Evolutionary conservation across 2,797 vertebrate species (phyloP), one percentile per base, ranked within the genome.

Genomic region (Sebastes kiyomatsui): DNA sequence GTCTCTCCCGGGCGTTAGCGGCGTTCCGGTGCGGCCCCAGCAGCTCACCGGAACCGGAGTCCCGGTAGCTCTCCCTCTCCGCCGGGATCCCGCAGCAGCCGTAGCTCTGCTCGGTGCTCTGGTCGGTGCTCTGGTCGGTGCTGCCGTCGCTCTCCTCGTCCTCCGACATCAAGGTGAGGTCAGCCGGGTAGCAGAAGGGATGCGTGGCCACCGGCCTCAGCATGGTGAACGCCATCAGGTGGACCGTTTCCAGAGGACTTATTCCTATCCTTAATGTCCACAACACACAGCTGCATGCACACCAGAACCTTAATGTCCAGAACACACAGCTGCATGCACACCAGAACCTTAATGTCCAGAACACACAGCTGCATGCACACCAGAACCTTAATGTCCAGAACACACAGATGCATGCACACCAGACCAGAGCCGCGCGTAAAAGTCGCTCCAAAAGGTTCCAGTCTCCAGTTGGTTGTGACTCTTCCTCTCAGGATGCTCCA

Each of bases 1-100:
- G 96, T 68, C 97, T 77, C 91, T 98, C 97, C 75, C 97, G 84
- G 4, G 97, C 97, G 83, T 98, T 98, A 25, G 97, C 97, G 3
- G 96, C 96, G 79, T 97, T 97, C 56, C 97, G 88, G 89, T 97
- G 97, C 69, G 96, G 95, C 81, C 97, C 96, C 75, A 96, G 96
- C 7, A 20, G 6, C 16, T 8, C 7, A 75, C 81, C 80, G 6
- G 80, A 79, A 5, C 94, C 83, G 16, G 92, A 83, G 67, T 89
- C 82, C 87, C 82, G 90, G 83, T 89, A 91, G 23, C 88, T 79
- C 64, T 93, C 94, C 23, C 87, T 71, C 35, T 38, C 35, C 35
- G 35, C 35, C 23, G 74, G 68, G 2, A 90, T 90, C 76, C 94
- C 94, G 81, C 95, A 97, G 94, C 95, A 97, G 79, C 96, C 96